Evolutionary conservation across 1,140 invertebrate genomes (phyloP).

Genomic region (Anthonomus grandis): DNA sequence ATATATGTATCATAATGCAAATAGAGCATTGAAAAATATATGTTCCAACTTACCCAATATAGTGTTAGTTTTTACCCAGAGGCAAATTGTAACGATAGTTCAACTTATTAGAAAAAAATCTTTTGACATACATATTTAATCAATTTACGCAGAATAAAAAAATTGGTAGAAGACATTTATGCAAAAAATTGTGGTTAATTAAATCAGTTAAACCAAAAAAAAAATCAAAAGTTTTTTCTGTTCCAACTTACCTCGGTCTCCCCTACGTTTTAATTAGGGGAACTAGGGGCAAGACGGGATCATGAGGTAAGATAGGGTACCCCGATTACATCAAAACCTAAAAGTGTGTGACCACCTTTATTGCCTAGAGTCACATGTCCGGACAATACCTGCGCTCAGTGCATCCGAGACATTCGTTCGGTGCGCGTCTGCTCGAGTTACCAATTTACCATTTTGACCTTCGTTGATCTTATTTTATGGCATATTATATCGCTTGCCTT

Average conservation of each 20-base stretch:
- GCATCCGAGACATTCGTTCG: too few species aligned
- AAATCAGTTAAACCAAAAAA: neutral
- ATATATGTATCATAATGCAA: neutral
- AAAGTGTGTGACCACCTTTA: too few species aligned
- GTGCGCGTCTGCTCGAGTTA: too few species aligned
- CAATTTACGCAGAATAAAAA: neutral
- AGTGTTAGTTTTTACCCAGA: neutral
- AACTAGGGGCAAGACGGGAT: too few species aligned
- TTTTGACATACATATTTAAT: neutral
- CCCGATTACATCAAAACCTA: too few species aligned
- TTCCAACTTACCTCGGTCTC: neutral
- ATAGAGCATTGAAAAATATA: neutral
- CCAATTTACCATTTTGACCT: too few species aligned
- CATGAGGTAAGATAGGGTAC: too few species aligned
- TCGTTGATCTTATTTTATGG: too few species aligned
- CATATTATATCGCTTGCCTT: too few species aligned
- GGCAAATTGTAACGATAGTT: neutral
- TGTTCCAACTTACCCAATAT: neutral
- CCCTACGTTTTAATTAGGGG: too few species aligned
- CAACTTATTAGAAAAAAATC: neutral
- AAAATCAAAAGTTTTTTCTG: neutral
- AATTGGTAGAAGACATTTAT: neutral
- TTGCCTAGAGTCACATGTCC: too few species aligned
- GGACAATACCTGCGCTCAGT: too few species aligned
- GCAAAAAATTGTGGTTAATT: neutral